A percentile compares a stretch with the other conserved stretches of the same genome.
Conservation (phyloP, 2,113 vertebrate species). For the Forbesichthys agassizii region DNA sequence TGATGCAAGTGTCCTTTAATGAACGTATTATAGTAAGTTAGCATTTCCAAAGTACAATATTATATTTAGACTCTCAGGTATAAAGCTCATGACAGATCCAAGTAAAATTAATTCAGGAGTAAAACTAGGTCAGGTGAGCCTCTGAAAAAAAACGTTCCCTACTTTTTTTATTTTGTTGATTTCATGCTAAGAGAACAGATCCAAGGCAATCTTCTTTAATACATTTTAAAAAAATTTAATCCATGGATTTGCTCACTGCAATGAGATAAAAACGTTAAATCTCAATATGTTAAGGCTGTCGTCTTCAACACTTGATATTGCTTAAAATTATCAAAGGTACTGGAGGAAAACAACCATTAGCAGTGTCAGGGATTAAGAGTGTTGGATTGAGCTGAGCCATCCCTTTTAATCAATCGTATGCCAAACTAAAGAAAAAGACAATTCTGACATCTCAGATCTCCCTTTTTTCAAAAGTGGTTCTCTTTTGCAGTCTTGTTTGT, state of each 20-base stretch:
- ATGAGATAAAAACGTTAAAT: slow-evolving; percentile 30
- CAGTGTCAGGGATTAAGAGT: slow-evolving; percentile 22
- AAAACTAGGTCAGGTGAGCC: not conserved
- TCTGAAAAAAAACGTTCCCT: slow-evolving; percentile 13
- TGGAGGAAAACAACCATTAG: slow-evolving; percentile 26
- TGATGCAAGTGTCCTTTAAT: no score
- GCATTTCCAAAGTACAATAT: not conserved
- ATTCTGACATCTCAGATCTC: no score
- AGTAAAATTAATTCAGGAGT: not conserved
- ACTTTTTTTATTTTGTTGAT: not conserved
- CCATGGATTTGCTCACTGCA: slow-evolving; percentile 28
- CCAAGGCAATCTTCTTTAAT: slow-evolving; percentile 9
- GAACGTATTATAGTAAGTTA: no score
- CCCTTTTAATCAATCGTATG: not conserved
- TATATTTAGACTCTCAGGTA: not conserved
- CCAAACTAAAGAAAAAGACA: not conserved
- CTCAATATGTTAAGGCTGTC: slow-evolving; percentile 4
- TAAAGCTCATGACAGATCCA: not conserved
- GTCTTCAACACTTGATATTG: slow-evolving; percentile 16
- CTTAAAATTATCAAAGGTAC: slow-evolving; percentile 9
- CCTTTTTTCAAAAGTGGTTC: no score
- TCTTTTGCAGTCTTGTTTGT: no score
- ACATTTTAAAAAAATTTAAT: slow-evolving; percentile 32
- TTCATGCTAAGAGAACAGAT: not conserved
- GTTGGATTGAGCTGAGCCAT: slow-evolving; percentile 4